Base-by-base conservation (phyloP, 1,140 invertebrate genomes). In the Formica exsecta region DNA sequence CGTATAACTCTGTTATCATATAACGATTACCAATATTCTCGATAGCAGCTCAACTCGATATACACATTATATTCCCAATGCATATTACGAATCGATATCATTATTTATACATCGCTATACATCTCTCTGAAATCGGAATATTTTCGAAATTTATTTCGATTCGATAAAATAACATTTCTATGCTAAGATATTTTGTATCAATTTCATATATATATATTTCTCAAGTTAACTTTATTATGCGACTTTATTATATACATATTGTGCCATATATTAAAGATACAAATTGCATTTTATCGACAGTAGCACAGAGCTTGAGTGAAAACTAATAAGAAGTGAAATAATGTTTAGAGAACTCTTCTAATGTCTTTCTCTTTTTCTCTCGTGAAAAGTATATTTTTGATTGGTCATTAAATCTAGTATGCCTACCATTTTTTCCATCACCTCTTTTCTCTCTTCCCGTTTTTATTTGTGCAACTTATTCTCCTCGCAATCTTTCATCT, bases 301-400 rank as follows among this genome's bases (percentile, higher is more conserved):
- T 77, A 41, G 66, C 9, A 38, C 44, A 61, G 29, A 79, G 32
- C 71, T 83, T 75, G 32, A 79, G 59, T 64, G 19, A 32, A 85
- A 87, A 87, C 29, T 80, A 68, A 76, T 71, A 85, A 62, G 13
- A 84, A 59, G 57, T 75, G n/a, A 38, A 64, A 71, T 54, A 71
- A 65, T 62, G 65, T 68, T 51, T 61, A 64, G 29, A 64, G 71
- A 85, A 87, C 68, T 87, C 38, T 11, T 87, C 38, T 13, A 38
- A 87, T 87, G 41, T 90, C 64, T 61, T 41, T 88, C 25, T 83
- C 25, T 62, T 44, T 66, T 44, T 57, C 22, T 48, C 59, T 90
- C 51, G 66, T 73, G 80, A 73, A 90, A 90, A 85, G 87, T 74
- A 68, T 51, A 44, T 85, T 51, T 51, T 90, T 87, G 66, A 90